Evolutionary conservation across 2,888 invertebrate genomes (phyloP).

Genomic region (Melangyna quadrimaculata): DNA sequence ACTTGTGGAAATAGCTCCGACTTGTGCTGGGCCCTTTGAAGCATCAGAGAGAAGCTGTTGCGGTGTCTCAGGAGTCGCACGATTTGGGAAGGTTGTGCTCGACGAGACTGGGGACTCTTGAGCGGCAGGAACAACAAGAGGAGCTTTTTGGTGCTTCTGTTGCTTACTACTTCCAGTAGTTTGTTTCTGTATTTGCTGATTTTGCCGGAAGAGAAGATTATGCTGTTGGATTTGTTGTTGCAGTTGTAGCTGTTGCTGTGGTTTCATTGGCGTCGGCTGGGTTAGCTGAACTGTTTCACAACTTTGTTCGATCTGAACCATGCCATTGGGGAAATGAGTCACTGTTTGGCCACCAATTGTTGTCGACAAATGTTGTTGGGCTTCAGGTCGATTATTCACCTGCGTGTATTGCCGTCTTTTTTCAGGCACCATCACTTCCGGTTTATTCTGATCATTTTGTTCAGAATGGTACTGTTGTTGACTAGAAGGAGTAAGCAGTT

Average conservation of each 20-base stretch:
- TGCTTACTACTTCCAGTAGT: slow-evolving; percentile 39
- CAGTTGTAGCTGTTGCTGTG: slow-evolving; percentile 75
- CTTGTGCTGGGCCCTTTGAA: slow-evolving; percentile 89
- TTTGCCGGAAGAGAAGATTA: slow-evolving; percentile 74
- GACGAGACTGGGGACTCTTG: slow-evolving; percentile 79
- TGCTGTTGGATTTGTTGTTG: slow-evolving; percentile 77
- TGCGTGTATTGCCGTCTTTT: slow-evolving; percentile 49
- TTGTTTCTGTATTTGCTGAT: slow-evolving; percentile 72
- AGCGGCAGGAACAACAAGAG: slow-evolving; percentile 81
- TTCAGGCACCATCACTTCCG: slow-evolving; percentile 17
- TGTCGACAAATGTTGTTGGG: slow-evolving; percentile 71
- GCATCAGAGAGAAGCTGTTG: slow-evolving; percentile 70
- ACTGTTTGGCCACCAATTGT: slow-evolving; percentile 75
- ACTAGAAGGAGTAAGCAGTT: slow-evolving; percentile 63
- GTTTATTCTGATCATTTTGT: slow-evolving; percentile 33
- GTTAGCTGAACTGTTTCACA: slow-evolving; percentile 63
- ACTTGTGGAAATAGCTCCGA: slow-evolving; percentile 92
- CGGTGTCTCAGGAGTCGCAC: slow-evolving; percentile 73
- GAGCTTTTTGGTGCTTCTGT: slow-evolving; percentile 72
- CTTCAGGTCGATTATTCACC: slow-evolving; percentile 52
- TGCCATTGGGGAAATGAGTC: slow-evolving; percentile 75
- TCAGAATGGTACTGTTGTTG: slow-evolving; percentile 56
- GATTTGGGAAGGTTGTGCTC: slow-evolving; percentile 73
- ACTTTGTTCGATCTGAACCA: slow-evolving; percentile 75
- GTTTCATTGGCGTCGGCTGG: slow-evolving; percentile 71